Conservation (phyloP, 2,797 vertebrate species). For the Numenius phaeopus region DNA sequence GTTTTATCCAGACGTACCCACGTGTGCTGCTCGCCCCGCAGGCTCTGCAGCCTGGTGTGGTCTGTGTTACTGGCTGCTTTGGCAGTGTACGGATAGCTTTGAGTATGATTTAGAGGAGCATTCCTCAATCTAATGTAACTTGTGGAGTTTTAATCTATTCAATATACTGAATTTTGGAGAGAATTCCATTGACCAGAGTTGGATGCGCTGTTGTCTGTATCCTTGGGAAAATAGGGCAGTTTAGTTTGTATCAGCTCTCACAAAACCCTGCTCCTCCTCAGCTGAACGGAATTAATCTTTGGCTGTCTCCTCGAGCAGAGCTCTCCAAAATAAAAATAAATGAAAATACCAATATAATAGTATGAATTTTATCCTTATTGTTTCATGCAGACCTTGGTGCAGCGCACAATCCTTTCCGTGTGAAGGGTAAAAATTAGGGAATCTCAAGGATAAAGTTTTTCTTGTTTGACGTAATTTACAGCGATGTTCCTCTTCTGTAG, state of each 20-base stretch:
- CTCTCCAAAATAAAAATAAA: conserved; percentile 27
- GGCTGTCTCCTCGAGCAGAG: not conserved
- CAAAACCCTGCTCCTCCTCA: not conserved
- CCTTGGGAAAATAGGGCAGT: not conserved
- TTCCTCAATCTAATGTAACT: not conserved
- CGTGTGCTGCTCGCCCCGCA: rapidly evolving
- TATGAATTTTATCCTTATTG: not conserved
- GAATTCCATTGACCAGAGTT: not conserved
- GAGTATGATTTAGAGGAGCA: not conserved
- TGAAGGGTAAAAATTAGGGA: not conserved
- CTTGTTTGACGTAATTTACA: not conserved
- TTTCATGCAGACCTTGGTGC: not conserved
- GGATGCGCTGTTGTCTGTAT: not conserved
- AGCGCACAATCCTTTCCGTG: not conserved
- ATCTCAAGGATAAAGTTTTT: not conserved
- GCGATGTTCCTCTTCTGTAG: not conserved
- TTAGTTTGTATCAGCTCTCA: not conserved
- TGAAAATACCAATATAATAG: not conserved
- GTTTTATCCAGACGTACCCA: rapidly evolving
- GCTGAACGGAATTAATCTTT: not conserved
- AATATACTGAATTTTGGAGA: not conserved
- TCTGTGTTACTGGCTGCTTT: not conserved
- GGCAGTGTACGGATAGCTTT: rapidly evolving
- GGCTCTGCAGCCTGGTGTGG: not conserved
- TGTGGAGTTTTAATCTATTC: not conserved